Conservation (phyloP, 2,113 vertebrate genomes). For the Plecturocebus donacophilus region DNA sequence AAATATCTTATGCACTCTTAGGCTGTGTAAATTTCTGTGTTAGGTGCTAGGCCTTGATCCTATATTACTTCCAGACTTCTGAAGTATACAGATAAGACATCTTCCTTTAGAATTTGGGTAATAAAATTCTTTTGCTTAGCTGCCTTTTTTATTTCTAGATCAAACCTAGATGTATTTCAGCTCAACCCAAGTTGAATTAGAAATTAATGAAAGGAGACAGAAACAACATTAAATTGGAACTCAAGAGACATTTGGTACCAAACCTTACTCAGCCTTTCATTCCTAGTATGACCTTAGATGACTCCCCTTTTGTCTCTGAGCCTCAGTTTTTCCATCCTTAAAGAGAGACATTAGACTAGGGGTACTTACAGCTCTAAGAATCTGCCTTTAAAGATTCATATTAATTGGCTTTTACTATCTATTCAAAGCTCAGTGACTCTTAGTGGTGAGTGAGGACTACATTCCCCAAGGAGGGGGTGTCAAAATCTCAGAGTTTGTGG, state of each 20-base stretch:
- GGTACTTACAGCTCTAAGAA: neutral
- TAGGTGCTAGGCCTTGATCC: neutral
- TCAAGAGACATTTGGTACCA: neutral
- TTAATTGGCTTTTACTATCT: neutral
- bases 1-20: neutral
- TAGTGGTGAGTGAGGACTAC: neutral
- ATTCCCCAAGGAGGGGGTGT: neutral
- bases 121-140: neutral
- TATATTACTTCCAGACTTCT: neutral
- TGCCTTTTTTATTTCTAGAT: constrained; percentile 19
- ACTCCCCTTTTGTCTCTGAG: neutral
- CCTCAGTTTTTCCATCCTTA: neutral
- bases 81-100: neutral
- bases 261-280: neutral
- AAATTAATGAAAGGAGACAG: constrained; percentile 21
- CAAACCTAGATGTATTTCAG: neutral
- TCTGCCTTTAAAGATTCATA: neutral
- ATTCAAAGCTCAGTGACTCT: neutral
- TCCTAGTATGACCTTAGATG: neutral
- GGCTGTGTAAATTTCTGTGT: neutral
- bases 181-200: neutral
- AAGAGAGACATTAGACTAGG: neutral
- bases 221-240: neutral
- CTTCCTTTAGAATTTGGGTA: neutral
- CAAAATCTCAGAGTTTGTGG: neutral